These are phyloP conservation scores for Pheosia tremula DNA, from an alignment of 2,888 invertebrate species.

Conservation along the genomic window DNA sequence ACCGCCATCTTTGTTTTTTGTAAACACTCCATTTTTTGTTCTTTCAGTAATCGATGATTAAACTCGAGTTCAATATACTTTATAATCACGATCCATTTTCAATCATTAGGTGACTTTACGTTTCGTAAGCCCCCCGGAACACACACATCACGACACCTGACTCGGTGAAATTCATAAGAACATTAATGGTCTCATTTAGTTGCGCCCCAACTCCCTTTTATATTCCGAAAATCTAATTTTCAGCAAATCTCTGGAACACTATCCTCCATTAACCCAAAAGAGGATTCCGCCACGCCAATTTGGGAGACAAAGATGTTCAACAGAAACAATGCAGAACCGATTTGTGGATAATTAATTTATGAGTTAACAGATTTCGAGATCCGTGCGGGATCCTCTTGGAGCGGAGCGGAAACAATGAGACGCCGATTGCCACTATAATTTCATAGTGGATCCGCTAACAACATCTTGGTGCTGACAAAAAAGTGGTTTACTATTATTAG, in stretches of 20 bases:
- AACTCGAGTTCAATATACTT: constrained; percentile 63
- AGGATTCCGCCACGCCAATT: constrained; percentile 66
- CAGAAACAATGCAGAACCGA: constrained; percentile 78
- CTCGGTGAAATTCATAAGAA: constrained; percentile 48
- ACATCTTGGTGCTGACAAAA: constrained; percentile 69
- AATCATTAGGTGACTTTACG: constrained; percentile 43
- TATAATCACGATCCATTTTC: constrained; percentile 49
- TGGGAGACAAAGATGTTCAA: constrained; percentile 77
- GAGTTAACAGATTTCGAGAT: constrained; percentile 66
- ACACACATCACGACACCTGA: constrained; percentile 41
- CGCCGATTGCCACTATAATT: constrained; percentile 68
- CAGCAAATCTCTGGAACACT: constrained; percentile 60
- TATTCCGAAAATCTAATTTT: constrained; percentile 67
- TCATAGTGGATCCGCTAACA: constrained; percentile 77
- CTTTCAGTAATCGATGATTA: constrained; percentile 61
- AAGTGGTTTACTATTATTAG: constrained; percentile 77
- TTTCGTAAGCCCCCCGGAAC: constrained; percentile 35
- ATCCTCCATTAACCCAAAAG: constrained; percentile 51
- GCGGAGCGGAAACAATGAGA: constrained; percentile 69
- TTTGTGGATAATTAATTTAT: constrained; percentile 69
- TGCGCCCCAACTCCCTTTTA: constrained; percentile 52
- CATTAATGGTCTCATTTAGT: constrained; percentile 57
- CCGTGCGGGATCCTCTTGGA: constrained; percentile 61
- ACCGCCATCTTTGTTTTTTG: constrained; percentile 65
- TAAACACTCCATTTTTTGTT: constrained; percentile 54